Base-by-base conservation (phyloP, 2,113 vertebrate genomes). In the Neolamprologus ventralis region DNA sequence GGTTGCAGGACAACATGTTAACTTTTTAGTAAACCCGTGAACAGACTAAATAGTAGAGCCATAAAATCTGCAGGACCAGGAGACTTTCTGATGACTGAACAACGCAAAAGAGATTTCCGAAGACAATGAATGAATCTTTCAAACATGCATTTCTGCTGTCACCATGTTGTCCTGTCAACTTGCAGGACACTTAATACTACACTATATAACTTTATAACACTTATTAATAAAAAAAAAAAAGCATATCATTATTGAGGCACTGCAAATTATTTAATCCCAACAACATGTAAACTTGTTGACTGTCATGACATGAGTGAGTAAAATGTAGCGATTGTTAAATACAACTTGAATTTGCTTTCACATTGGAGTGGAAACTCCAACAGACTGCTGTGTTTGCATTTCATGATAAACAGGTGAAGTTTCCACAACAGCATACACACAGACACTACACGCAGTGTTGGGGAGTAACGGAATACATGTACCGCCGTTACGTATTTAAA, bases 81-180 rank as follows among this genome's bases (percentile, higher is more conserved):
- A 68, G 11, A 23, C 37, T 10, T 71, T 71, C 65, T 0, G 23
- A 45, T 42, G 65, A 71, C 7, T 14, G 35, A 71, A 23, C 12
- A 23, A 42, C 0, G n/a, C 37, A 42, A 40, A 42, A 71, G 3
- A 42, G 12, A 71, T 42, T 71, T 71, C n/a, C 4, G 0, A 37
- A 68, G 33, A 37, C 33, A 68, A 5, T 68, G 33, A 68, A 40
- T 1, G 33, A 40, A 68, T 68, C 33, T 65, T 37, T 65, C 11
- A 65, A 37, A 65, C 60, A 65, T 21, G 33, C 19, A 65, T 8
- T 65, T 65, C 60, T 65, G 60, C 33, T 3, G 0, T 37, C 10
- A 65, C 6, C 17, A 0, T 13, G 60, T 35, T 37, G 19, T 65
- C 60, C 0, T 65, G 33, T 65, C 60, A 65, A 37, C 60, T 65